Conservation (phyloP, 2,797 vertebrate species). For the Premnoplex brunnescens region DNA sequence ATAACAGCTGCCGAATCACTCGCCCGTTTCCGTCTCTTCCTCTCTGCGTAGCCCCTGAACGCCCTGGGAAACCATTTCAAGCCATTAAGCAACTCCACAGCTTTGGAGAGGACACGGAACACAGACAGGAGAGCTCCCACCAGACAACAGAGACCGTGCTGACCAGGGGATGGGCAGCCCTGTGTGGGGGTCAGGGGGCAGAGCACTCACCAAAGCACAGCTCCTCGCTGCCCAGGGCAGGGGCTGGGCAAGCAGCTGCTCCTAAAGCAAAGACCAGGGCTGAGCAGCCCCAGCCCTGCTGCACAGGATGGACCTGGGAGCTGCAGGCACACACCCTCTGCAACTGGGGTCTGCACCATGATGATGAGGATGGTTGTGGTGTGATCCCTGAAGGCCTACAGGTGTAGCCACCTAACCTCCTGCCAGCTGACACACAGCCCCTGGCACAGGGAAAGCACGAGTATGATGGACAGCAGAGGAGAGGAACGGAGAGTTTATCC, state of each 20-base stretch:
- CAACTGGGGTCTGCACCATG: neutral
- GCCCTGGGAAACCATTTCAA: constrained; percentile 88
- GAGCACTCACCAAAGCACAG: neutral
- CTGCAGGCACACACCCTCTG: neutral
- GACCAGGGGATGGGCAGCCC: neutral
- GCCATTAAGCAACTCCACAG: constrained; percentile 76
- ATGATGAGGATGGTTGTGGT: neutral
- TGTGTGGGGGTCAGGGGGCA: neutral
- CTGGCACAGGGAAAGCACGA: neutral
- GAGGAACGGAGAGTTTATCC: neutral
- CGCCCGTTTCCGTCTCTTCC: constrained; percentile 95
- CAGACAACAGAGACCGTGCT: neutral
- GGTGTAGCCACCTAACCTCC: neutral
- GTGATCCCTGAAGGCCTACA: neutral
- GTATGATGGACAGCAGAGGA: neutral
- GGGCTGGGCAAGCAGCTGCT: neutral
- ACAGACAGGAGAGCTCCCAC: constrained; percentile 20
- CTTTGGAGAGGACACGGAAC: constrained; percentile 25
- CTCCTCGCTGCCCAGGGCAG: neutral
- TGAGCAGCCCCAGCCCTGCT: neutral
- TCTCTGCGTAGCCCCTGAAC: constrained; percentile 95
- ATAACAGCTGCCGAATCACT: constrained; percentile 89
- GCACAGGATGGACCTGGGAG: neutral
- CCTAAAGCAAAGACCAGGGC: neutral
- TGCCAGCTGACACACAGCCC: neutral